phyloP scores from a whole-genome alignment of 2,113 vertebrate species.

The Nettapus auritus region DNA sequence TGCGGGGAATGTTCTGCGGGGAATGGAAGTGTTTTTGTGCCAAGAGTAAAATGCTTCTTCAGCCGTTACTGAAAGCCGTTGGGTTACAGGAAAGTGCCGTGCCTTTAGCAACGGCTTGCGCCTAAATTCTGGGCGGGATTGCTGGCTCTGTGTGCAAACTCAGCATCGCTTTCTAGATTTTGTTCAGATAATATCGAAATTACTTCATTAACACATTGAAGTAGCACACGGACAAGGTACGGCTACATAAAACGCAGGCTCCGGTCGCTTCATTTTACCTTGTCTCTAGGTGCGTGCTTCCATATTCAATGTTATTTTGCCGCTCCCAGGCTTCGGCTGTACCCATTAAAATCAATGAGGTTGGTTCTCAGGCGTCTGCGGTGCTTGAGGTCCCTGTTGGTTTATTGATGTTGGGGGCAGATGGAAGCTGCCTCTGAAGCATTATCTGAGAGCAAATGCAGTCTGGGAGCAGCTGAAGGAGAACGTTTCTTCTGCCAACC shows the following conservation, averaged over 20 bases:
- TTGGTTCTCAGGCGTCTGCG: background rate
- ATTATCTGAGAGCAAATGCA: background rate
- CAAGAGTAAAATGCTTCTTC: background rate
- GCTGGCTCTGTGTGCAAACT: accelerated
- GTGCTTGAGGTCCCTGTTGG: background rate
- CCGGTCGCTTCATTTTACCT: accelerated
- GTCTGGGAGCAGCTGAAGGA: background rate
- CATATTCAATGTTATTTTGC: background rate
- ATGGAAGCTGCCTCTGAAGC: background rate
- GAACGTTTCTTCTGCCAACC: background rate
- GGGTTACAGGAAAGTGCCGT: background rate
- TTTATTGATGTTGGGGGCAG: background rate
- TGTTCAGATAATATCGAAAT: background rate
- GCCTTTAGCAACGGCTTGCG: background rate
- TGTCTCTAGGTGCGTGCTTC: accelerated
- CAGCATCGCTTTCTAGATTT: background rate
- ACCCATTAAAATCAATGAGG: background rate
- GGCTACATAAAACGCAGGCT: accelerated
- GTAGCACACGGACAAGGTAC: accelerated
- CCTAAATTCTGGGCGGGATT: background rate
- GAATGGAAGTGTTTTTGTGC: accelerated
- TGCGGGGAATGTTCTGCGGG: accelerated
- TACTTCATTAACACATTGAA: background rate
- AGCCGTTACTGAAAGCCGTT: background rate
- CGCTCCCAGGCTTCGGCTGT: background rate